A percentile compares a stretch with the other conserved stretches of the same genome.
phyloP scores from a whole-genome alignment of 1,140 invertebrate species.

The Sycobia sp. region DNA sequence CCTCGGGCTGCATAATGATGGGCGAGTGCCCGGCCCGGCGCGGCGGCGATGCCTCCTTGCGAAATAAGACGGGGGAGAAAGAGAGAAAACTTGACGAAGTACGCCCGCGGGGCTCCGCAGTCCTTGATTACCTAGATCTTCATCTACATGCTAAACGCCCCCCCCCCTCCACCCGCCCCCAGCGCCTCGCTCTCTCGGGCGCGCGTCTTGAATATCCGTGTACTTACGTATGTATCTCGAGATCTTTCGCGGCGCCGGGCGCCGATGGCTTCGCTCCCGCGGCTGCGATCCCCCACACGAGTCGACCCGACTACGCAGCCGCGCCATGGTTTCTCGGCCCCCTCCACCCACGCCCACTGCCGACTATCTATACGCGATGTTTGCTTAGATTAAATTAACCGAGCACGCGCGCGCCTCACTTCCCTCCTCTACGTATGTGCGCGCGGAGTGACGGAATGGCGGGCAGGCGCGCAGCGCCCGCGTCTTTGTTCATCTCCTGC shows the following conservation, averaged over 20 bases:
- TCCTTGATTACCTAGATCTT: conserved; percentile 59
- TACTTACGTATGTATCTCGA: conserved; percentile 56
- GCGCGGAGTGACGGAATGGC: no score
- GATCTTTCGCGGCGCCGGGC: no score
- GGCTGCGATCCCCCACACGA: no score
- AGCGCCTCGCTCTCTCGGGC: conserved; percentile 35
- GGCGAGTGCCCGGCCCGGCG: no score
- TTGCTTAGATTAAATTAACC: conserved; percentile 58
- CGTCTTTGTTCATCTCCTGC: conserved; percentile 38
- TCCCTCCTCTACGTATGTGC: no score
- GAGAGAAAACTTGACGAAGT: conserved; percentile 55
- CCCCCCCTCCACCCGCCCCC: not conserved
- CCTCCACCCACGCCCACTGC: conserved; percentile 29
- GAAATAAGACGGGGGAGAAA: no score
- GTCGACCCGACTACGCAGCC: no score
- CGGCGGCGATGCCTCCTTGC: conserved; percentile 17
- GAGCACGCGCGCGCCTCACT: conserved; percentile 31
- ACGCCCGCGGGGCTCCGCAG: conserved; percentile 44
- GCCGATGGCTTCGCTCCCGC: no score
- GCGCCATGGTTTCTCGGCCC: conserved; percentile 5
- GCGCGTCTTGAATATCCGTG: conserved; percentile 51
- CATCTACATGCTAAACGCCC: conserved; percentile 57
- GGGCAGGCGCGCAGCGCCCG: no score
- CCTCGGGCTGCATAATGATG: no score
- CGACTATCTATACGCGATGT: conserved; percentile 48